Evolutionary conservation across 2,113 vertebrate species (phyloP).

Genomic region (Tor tambroides): DNA sequence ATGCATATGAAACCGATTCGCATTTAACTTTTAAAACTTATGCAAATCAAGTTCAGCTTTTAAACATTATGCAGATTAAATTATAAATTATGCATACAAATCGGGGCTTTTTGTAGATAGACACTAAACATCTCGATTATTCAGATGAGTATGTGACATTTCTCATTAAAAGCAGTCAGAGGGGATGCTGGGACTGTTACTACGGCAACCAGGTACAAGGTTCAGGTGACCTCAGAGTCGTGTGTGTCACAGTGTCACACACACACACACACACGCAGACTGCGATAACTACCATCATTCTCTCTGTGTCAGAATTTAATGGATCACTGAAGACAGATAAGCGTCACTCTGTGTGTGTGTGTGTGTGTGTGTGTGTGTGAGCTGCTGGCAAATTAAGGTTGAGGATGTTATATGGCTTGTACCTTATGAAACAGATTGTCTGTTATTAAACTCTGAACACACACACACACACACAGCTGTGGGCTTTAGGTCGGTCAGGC

Average conservation of each 20-base stretch:
- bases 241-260: background rate
- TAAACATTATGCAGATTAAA: background rate
- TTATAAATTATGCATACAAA: background rate
- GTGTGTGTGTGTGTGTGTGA: background rate
- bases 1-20: background rate
- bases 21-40: background rate
- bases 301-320: background rate
- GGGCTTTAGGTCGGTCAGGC: background rate
- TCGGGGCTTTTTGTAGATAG: background rate
- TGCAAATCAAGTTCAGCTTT: background rate
- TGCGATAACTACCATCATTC: background rate
- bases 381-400: background rate
- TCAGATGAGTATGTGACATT: background rate
- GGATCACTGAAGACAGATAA: background rate
- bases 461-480: background rate
- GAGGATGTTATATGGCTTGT: background rate
- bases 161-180: slow-evolving; percentile 13
- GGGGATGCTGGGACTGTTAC: slow-evolving; percentile 20
- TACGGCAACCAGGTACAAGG: slow-evolving; percentile 30
- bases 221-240: slow-evolving; percentile 24
- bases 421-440: background rate
- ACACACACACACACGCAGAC: background rate
- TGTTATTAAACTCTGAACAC: background rate
- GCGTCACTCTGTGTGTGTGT: background rate
- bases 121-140: background rate